phyloP scores from a whole-genome alignment of 2,113 vertebrate species.

The Tetrax tetrax region DNA sequence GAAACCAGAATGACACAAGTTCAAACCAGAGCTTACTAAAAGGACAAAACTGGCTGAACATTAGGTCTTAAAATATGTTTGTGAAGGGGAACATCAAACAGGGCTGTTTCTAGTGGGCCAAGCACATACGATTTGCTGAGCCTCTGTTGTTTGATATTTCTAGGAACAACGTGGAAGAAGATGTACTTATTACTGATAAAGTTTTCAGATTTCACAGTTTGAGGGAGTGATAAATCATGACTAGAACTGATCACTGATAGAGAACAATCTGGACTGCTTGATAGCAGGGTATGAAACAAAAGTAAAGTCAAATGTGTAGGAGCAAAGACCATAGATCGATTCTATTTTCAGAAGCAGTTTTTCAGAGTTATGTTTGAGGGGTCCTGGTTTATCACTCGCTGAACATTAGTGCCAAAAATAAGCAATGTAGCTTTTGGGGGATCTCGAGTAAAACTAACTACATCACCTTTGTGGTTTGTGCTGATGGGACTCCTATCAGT shows the following conservation, averaged over 20 bases:
- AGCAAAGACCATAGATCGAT: conserved; percentile 3
- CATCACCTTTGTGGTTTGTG: neutral
- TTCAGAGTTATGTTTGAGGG: neutral
- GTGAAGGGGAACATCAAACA: neutral
- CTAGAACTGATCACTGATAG: conserved; percentile 17
- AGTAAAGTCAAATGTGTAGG: conserved; percentile 9
- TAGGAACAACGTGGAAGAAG: neutral
- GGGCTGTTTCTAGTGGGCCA: neutral
- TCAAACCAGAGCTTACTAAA: neutral
- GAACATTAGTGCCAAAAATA: neutral
- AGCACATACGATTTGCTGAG: neutral
- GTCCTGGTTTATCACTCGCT: neutral
- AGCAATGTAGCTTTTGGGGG: neutral
- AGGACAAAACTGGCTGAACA: neutral
- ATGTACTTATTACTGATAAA: neutral
- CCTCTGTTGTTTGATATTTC: neutral
- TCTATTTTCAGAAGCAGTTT: neutral
- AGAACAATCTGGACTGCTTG: conserved; percentile 3
- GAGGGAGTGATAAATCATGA: conserved; percentile 9
- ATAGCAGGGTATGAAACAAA: neutral
- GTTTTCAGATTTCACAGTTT: conserved; percentile 3
- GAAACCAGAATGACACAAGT: neutral
- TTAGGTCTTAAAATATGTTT: neutral
- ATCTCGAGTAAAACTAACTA: neutral
- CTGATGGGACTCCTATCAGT: neutral